Conservation (phyloP, 2,113 vertebrate genomes). For the Gambusia affinis region DNA sequence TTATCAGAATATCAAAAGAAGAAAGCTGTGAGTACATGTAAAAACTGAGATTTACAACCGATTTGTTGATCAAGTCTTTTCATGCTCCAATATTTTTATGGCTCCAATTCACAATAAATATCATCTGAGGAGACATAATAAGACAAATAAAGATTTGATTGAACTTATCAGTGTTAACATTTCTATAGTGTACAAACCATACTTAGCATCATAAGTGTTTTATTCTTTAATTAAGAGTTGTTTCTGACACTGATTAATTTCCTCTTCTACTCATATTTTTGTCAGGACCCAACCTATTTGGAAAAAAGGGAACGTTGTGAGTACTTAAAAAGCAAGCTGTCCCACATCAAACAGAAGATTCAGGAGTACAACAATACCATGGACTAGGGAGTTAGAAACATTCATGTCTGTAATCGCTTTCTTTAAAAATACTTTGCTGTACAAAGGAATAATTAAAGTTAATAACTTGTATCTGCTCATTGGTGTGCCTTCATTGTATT, state of each 20-base stretch:
- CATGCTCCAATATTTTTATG: not conserved
- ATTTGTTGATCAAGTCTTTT: not conserved
- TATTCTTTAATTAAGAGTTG: not conserved
- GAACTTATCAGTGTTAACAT: not conserved
- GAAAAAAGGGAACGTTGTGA: slow-evolving; percentile 96
- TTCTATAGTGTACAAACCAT: too few species aligned
- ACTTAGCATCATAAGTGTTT: not conserved
- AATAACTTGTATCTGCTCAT: not conserved
- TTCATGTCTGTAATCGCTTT: slow-evolving; percentile 6
- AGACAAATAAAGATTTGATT: not conserved
- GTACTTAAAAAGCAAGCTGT: slow-evolving; percentile 95
- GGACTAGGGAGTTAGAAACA: slow-evolving; percentile 76
- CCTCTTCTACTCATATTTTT: slow-evolving; percentile 16
- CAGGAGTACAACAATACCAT: slow-evolving; percentile 91
- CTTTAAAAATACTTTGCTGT: not conserved
- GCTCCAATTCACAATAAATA: not conserved
- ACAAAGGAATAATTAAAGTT: not conserved
- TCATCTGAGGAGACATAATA: not conserved
- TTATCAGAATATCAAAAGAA: slow-evolving; percentile 90
- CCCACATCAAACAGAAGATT: slow-evolving; percentile 96
- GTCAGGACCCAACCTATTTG: slow-evolving; percentile 89
- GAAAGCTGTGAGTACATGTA: slow-evolving; percentile 86
- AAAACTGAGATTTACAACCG: too few species aligned
- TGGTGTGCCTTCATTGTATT: not conserved
- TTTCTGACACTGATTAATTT: not conserved